A percentile compares a stretch with the other conserved stretches of the same genome.
These are phyloP conservation scores for Melikaiella ostensackeni DNA, from an alignment of 2,888 invertebrate species.

Conservation along the genomic window DNA sequence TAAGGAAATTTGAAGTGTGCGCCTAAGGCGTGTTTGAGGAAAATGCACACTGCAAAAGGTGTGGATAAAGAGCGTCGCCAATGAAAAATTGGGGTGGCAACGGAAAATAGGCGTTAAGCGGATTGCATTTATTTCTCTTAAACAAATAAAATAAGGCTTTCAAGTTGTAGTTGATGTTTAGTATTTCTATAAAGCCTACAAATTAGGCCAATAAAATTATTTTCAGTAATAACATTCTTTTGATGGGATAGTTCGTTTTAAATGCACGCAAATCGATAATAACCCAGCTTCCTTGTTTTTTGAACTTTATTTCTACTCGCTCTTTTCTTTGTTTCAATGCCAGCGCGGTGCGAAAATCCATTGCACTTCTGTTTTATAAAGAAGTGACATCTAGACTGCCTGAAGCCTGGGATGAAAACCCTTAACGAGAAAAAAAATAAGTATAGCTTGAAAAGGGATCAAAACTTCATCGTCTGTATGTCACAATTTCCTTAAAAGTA, in stretches of 20 bases:
- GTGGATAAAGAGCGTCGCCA: too few species aligned
- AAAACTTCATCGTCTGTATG: neutral
- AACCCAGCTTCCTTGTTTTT: neutral
- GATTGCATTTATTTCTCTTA: too few species aligned
- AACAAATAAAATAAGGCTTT: too few species aligned
- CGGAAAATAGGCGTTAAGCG: too few species aligned
- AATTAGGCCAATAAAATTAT: too few species aligned
- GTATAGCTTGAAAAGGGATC: neutral
- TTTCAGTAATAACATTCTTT: neutral
- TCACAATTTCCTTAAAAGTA: neutral
- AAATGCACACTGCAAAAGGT: too few species aligned
- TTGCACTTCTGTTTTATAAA: slow-evolving; percentile 21
- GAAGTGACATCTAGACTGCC: slow-evolving; percentile 10
- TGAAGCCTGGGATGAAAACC: slow-evolving; percentile 13
- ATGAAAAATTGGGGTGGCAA: too few species aligned
- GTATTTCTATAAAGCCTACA: too few species aligned
- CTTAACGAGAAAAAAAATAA: slow-evolving; percentile 28
- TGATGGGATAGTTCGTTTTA: neutral
- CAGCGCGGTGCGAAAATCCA: slow-evolving; percentile 7
- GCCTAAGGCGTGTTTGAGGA: too few species aligned
- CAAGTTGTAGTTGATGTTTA: too few species aligned
- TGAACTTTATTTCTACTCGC: neutral
- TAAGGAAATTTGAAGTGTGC: too few species aligned
- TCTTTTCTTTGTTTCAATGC: slow-evolving; percentile 7
- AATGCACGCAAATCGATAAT: neutral